These are phyloP conservation scores for Drosophila nebulosa DNA, from an alignment of 1,140 invertebrate genomes.

Conservation along the genomic window DNA sequence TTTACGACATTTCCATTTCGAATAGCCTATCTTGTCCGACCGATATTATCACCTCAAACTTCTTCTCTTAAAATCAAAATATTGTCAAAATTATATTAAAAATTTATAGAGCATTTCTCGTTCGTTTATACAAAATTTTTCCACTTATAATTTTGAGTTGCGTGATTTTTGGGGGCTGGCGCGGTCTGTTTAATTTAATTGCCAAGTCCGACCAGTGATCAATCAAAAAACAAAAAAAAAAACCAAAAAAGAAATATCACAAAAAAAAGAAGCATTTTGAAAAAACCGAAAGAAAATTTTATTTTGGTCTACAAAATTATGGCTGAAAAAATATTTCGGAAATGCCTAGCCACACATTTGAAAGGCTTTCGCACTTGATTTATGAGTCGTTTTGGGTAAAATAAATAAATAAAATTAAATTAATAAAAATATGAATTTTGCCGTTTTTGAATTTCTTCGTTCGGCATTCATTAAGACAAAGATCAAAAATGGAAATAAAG, in stretches of 20 bases:
- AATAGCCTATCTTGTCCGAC: no score
- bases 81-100: slow-evolving; percentile 4
- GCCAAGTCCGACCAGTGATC: slow-evolving; percentile 53
- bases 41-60: no score
- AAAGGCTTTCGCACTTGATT: slow-evolving; percentile 42
- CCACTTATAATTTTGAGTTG: slow-evolving; percentile 46
- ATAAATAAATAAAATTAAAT: background rate
- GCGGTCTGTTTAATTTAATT: slow-evolving; percentile 50
- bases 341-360: slow-evolving; percentile 16
- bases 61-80: background rate
- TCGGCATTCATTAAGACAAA: slow-evolving; percentile 13
- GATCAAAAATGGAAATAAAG: slow-evolving; percentile 43
- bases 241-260: background rate
- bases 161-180: slow-evolving; percentile 57
- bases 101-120: slow-evolving; percentile 21
- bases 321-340: slow-evolving; percentile 28
- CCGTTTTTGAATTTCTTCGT: background rate
- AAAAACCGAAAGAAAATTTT: background rate
- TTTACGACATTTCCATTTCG: no score
- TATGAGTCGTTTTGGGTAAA: slow-evolving; percentile 51
- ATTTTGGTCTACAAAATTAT: slow-evolving; percentile 33
- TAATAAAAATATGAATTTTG: background rate
- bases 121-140: slow-evolving; percentile 29
- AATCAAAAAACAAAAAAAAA: slow-evolving; percentile 42
- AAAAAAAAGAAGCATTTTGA: slow-evolving; percentile 21